Evolutionary conservation across 2,797 vertebrate genomes (phyloP).

Genomic region (Chromobotia macracanthus): DNA sequence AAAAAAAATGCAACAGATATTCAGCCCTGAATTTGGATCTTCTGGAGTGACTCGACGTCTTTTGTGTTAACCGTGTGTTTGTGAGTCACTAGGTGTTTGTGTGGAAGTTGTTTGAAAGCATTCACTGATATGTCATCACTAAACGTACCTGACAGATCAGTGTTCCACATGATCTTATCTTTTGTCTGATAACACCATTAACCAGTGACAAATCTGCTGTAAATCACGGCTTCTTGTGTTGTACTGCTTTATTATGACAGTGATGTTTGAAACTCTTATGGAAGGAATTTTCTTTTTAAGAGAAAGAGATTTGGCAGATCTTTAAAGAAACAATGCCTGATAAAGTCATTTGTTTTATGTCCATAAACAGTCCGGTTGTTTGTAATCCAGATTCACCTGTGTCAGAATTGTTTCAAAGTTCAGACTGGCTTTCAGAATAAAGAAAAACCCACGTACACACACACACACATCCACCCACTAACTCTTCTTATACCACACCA

Average conservation of each 20-base stretch:
- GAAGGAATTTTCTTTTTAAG: not conserved
- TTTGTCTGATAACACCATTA: too few relatives aligned
- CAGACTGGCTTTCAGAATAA: slow-evolving; percentile 4
- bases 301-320: not conserved
- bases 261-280: slow-evolving; percentile 8
- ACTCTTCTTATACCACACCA: slow-evolving; percentile 27
- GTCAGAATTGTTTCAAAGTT: slow-evolving; percentile 32
- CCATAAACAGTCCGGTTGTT: slow-evolving; percentile 34
- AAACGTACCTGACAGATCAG: too few relatives aligned
- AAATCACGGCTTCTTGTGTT: slow-evolving; percentile 1
- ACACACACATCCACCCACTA: slow-evolving; percentile 17
- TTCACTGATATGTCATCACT: too few relatives aligned
- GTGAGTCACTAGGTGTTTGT: too few relatives aligned
- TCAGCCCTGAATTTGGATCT: too few relatives aligned
- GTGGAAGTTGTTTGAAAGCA: too few relatives aligned
- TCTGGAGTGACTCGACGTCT: too few relatives aligned
- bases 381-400: slow-evolving; percentile 11
- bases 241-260: slow-evolving; percentile 26
- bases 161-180: too few relatives aligned
- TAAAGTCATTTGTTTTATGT: slow-evolving; percentile 33
- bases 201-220: not conserved
- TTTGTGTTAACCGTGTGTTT: too few relatives aligned
- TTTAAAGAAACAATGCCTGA: slow-evolving; percentile 18
- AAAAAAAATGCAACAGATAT: slow-evolving; percentile 50
- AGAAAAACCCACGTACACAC: slow-evolving; percentile 1